A percentile compares a stretch with the other conserved stretches of the same genome.
phyloP scores from a whole-genome alignment of 2,888 invertebrate genomes.

The Dorcus hopei region DNA sequence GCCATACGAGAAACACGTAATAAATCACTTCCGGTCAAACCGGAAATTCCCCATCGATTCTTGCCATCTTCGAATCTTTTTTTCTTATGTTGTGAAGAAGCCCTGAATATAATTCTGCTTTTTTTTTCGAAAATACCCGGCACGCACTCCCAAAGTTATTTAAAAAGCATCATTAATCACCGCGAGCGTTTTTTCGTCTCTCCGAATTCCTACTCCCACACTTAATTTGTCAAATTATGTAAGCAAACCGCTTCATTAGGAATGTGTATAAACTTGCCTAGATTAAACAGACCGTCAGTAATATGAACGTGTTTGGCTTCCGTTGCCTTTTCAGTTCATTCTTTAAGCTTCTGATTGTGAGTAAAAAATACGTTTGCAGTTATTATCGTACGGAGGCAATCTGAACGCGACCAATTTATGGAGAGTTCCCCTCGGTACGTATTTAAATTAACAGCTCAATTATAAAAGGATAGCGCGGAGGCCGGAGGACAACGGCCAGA shows the following conservation, averaged over 20 bases:
- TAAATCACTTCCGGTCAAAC: too few species aligned
- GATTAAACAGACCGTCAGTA: neutral
- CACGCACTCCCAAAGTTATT: neutral
- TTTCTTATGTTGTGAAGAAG: too few species aligned
- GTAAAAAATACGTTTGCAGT: neutral
- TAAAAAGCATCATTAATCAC: neutral
- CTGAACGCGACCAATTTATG: neutral
- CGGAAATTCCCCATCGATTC: too few species aligned
- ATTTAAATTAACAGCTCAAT: neutral
- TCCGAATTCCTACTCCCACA: constrained; percentile 5
- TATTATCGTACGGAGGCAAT: neutral
- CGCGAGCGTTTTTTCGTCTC: neutral
- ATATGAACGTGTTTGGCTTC: neutral
- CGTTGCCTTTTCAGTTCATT: neutral
- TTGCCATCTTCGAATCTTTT: too few species aligned
- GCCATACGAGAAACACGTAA: too few species aligned
- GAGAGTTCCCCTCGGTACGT: neutral
- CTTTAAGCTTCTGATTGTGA: too few species aligned
- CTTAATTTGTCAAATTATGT: constrained; percentile 8
- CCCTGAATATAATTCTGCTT: too few species aligned
- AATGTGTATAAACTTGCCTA: neutral
- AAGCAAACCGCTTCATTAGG: constrained; percentile 4
- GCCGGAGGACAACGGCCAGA: too few species aligned
- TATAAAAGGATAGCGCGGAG: neutral
- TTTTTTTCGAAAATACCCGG: too few species aligned